Evolutionary conservation across 2,888 invertebrate genomes (phyloP), one percentile per base, ranked within the genome.

Genomic region (Onthophagus sagittarius): DNA sequence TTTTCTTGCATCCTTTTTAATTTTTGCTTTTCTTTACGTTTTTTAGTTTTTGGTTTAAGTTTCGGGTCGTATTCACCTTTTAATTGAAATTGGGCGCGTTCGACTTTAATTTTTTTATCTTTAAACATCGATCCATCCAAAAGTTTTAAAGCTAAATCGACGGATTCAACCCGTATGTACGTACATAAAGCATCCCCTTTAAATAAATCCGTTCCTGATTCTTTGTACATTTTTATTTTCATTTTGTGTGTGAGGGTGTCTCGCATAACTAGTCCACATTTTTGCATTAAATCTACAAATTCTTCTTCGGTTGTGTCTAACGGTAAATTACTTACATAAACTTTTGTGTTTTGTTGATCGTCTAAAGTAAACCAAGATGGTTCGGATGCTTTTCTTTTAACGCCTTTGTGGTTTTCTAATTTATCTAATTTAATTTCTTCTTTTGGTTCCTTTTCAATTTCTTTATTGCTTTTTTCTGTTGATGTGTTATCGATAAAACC

Each of bases 151-250:
- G 99, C 98, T 80, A 99, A 86, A 39, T 96, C 92, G 0, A 99
- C 97, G 3, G 98, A 98, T 86, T 99, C 99, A 72, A 92, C 87
- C 92, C 95, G 97, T 71, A 99, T 96, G 82, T 97, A 99, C 77
- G 97, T 96, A 85, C 99, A 99, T 65, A 96, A 87, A 9, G 95
- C 99, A 87, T 99, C 99, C 7, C 99, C 99, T 87, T 99, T 99
- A 39, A 94, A 88, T 75, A 90, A 88, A 77, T 95, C 91, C 0
- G 93, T 91, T 80, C 92, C 90, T 62, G 89, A 86, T 81, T 97
- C 96, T 78, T 89, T 90, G 84, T 99, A 99, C 53, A 99, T 86
- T 87, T 99, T 99, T 0, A 98, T 87, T 86, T 97, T 98, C 85
- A 93, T 93, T 82, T 92, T 92, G 78, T 91, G 92, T 9, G 90